Percentiles rank a stretch among this genome's conserved stretches.
Conservation (phyloP, 1,140 invertebrate species). For the Lutraria rhynchaena region DNA sequence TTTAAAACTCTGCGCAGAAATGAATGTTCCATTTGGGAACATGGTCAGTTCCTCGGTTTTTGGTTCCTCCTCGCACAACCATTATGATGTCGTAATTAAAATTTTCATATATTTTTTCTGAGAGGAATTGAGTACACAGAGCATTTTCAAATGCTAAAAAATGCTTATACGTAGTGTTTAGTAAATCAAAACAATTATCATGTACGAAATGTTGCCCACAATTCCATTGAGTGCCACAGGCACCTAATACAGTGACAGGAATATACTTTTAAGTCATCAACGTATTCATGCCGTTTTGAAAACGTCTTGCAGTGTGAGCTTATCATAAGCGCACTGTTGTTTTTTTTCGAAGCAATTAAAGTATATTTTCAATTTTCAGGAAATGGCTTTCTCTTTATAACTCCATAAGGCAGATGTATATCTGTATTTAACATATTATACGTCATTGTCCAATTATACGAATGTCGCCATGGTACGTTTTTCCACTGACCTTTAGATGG, state of each 20-base stretch:
- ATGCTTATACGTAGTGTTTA: slow-evolving; percentile 20
- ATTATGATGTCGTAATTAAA: slow-evolving; percentile 21
- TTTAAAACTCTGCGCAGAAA: slow-evolving; percentile 7
- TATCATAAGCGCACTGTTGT: not conserved
- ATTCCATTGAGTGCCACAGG: slow-evolving; percentile 4
- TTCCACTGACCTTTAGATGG: not conserved
- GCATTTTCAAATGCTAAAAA: slow-evolving; percentile 29
- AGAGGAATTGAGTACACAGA: not conserved
- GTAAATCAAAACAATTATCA: slow-evolving; percentile 1
- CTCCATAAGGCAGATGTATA: slow-evolving; percentile 25
- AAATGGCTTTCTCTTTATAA: not conserved
- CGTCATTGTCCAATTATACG: slow-evolving; percentile 33
- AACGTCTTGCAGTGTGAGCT: not conserved
- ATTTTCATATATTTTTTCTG: slow-evolving; percentile 25
- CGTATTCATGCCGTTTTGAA: not conserved
- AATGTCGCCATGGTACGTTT: not conserved
- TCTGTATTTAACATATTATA: not conserved
- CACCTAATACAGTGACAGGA: not conserved
- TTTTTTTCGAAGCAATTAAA: not conserved
- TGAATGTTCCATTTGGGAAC: not conserved
- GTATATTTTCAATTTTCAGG: not conserved
- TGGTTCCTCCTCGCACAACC: not conserved
- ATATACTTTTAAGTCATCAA: slow-evolving; percentile 8
- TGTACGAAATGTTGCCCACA: not conserved
- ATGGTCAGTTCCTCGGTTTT: not conserved